phyloP scores from a whole-genome alignment of 2,888 invertebrate species.

The Cephus pygmeus region DNA sequence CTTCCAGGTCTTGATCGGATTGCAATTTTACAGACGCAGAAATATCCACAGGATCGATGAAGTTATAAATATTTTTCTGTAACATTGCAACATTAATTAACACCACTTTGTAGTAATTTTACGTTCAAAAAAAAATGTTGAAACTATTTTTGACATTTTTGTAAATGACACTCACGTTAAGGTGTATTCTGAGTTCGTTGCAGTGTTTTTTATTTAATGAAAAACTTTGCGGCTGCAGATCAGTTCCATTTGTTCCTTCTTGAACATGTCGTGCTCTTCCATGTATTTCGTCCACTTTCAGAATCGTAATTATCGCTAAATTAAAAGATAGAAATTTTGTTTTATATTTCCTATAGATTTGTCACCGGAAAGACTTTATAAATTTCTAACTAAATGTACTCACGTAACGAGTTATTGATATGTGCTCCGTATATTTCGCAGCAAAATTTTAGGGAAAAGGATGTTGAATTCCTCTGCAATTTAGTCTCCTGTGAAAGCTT shows the following conservation, averaged over 20 bases:
- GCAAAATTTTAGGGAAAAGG: conserved; percentile 34
- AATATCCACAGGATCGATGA: conserved; percentile 46
- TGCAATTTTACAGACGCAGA: conserved; percentile 26
- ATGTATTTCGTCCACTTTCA: conserved; percentile 40
- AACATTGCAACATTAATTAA: background rate
- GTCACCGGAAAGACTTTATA: background rate
- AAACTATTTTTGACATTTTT: background rate
- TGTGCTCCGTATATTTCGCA: conserved; percentile 40
- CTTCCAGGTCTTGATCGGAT: conserved; percentile 24
- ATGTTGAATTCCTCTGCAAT: conserved; percentile 34
- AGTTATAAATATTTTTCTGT: conserved; percentile 46
- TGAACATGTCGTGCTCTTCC: conserved; percentile 35
- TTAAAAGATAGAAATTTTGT: background rate
- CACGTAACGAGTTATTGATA: conserved; percentile 41
- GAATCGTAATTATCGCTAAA: conserved; percentile 32
- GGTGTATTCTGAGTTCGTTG: conserved; percentile 28
- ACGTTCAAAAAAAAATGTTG: background rate
- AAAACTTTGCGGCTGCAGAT: conserved; percentile 27
- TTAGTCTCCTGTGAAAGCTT: conserved; percentile 18
- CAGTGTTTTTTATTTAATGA: conserved; percentile 23
- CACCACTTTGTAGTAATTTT: background rate
- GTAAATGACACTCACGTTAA: conserved; percentile 33
- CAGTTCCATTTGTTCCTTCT: conserved; percentile 23
- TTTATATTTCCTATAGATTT: background rate
- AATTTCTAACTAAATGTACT: conserved; percentile 22